Evolutionary conservation across 2,888 invertebrate genomes (phyloP).

Genomic region (Nemapogon koenigi): DNA sequence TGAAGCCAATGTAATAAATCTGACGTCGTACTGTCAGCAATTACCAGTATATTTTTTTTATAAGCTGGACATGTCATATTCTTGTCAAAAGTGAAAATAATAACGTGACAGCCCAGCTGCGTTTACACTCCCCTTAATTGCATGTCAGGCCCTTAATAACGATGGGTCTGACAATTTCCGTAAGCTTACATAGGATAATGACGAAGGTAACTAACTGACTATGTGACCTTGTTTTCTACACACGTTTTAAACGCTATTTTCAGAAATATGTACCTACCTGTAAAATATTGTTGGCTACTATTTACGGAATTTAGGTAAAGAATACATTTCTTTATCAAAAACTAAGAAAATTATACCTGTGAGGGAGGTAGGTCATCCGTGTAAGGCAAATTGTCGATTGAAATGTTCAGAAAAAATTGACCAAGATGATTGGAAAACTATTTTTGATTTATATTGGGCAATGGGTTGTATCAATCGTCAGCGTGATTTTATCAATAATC

Average conservation of each 20-base stretch:
- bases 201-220: too few species aligned
- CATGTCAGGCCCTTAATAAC: constrained; percentile 19
- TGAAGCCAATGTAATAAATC: too few species aligned
- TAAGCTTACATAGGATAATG: background rate
- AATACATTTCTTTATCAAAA: background rate
- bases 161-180: background rate
- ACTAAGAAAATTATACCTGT: background rate
- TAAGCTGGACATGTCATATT: constrained; percentile 20
- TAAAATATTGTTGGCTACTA: too few species aligned
- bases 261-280: too few species aligned
- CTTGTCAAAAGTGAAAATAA: constrained; percentile 17
- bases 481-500: background rate
- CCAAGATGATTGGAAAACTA: background rate
- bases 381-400: background rate
- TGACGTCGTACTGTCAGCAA: too few species aligned
- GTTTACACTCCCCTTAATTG: constrained; percentile 25
- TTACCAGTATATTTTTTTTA: too few species aligned
- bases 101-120: constrained; percentile 23
- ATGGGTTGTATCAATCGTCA: background rate
- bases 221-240: too few species aligned
- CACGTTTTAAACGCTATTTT: too few species aligned
- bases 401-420: background rate
- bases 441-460: background rate
- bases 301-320: background rate
- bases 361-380: background rate